Base-by-base conservation (phyloP, 2,888 invertebrate genomes). In the Fissipunctia ypsillon region DNA sequence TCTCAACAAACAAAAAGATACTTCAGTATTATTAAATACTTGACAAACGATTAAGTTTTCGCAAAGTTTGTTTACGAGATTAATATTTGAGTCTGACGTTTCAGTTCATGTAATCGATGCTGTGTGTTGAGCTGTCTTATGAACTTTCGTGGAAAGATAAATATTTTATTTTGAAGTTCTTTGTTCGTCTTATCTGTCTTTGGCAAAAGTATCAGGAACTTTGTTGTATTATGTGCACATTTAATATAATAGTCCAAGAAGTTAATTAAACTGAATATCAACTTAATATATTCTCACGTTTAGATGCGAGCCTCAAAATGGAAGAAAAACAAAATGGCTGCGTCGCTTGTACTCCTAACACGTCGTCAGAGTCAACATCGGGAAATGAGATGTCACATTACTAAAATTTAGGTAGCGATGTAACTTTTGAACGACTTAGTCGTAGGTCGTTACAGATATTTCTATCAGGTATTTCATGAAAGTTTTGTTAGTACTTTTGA, bases 1-100 rank as follows among this genome's bases (percentile, higher is more conserved):
- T 86, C 87, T 76, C 75, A 74, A 84, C 86, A 86, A 89, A 89
- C 89, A 88, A 86, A 88, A 85, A 80, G 87, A 87, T 81, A 80
- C 68, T 81, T 60, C 56, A 85, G 77, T 80, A 82, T 78, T 81
- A 71, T 87, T 87, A 76, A 79, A 77, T 78, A 75, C 75, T 83
- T 76, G 70, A 73, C 69, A 73, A 85, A 81, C 72, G 78, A 84
- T 87, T 76, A 71, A 73, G 66, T 83, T 84, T 76, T 65, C 56
- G 48, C 69, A 73, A 84, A 84, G 75, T 85, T 83, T 84, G 87
- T 68, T 87, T 76, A 67, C 43, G 75, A 77, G 79, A 80, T 69
- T 66, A 80, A 80, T 83, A 82, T 83, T 80, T 83, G 79, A 61
- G 68, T 83, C 57, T 16, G 57, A 66, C 57, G 31, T 73, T 78